phyloP scores from a whole-genome alignment of 2,888 invertebrate species.

The Watsonalla cultraria region DNA sequence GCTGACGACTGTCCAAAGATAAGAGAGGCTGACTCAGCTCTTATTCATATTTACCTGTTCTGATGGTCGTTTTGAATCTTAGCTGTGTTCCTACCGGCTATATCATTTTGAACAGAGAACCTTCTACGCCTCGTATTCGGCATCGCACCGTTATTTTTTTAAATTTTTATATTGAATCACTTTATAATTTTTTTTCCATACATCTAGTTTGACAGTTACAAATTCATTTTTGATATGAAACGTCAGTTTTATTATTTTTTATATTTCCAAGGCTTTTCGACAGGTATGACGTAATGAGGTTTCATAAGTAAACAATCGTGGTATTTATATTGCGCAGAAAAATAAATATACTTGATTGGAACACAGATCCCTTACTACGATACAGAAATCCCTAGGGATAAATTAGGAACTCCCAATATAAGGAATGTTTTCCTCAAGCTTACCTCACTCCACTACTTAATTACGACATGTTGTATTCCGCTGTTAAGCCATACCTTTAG shows the following conservation, averaged over 20 bases:
- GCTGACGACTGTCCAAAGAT: background rate
- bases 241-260: background rate
- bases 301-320: too few species aligned
- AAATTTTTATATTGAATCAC: constrained; percentile 18
- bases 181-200: constrained; percentile 13
- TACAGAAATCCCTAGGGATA: too few species aligned
- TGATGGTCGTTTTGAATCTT: constrained; percentile 44
- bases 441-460: too few species aligned
- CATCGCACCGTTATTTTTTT: constrained; percentile 46
- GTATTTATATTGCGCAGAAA: too few species aligned
- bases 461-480: too few species aligned
- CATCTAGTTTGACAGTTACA: constrained; percentile 7
- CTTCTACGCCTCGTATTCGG: constrained; percentile 61
- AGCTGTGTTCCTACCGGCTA: constrained; percentile 25
- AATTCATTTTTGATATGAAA: constrained; percentile 17
- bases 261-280: background rate
- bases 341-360: too few species aligned
- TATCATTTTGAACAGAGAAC: constrained; percentile 61
- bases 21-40: background rate
- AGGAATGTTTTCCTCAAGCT: too few species aligned
- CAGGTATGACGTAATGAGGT: background rate
- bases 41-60: constrained; percentile 34
- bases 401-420: too few species aligned
- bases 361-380: too few species aligned
- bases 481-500: too few species aligned